These are phyloP conservation scores for Merodon equestris DNA, from an alignment of 2,888 invertebrate species.

Conservation along the genomic window DNA sequence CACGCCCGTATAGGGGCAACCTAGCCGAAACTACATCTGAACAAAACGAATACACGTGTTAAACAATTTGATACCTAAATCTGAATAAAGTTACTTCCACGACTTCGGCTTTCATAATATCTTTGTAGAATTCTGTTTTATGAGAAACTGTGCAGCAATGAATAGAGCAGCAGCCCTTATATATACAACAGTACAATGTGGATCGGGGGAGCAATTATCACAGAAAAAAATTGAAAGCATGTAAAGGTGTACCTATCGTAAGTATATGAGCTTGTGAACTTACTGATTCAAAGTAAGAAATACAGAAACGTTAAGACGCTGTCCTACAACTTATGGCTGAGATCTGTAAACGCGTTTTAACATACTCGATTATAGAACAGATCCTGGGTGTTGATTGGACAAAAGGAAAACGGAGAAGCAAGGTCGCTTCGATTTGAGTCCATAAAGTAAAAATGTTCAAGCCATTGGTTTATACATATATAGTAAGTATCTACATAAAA, in stretches of 20 bases:
- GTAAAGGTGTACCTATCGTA: constrained; percentile 23
- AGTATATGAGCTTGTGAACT: constrained; percentile 22
- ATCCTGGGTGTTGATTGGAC: constrained; percentile 15
- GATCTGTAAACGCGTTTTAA: constrained; percentile 21
- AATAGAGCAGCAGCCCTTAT: constrained; percentile 11
- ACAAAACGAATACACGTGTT: constrained; percentile 13
- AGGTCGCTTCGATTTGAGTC: constrained; percentile 5
- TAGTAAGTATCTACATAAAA: constrained; percentile 27
- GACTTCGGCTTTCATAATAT: background rate
- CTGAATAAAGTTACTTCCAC: constrained; percentile 1
- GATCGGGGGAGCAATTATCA: constrained; percentile 57
- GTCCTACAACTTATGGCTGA: constrained; percentile 33
- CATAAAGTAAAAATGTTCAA: constrained; percentile 41
- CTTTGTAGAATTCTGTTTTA: background rate
- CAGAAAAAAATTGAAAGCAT: constrained; percentile 64
- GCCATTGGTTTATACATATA: constrained; percentile 27
- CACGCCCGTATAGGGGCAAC: constrained; percentile 36
- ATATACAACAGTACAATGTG: constrained; percentile 14
- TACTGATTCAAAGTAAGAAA: constrained; percentile 21
- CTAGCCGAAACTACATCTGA: constrained; percentile 23
- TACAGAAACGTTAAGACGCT: constrained; percentile 7
- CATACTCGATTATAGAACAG: background rate
- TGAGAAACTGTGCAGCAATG: constrained; percentile 26
- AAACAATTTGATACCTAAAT: constrained; percentile 14
- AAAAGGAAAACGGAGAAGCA: background rate